Conservation (phyloP, 2,113 vertebrate species). For the Neoarius graeffei region DNA sequence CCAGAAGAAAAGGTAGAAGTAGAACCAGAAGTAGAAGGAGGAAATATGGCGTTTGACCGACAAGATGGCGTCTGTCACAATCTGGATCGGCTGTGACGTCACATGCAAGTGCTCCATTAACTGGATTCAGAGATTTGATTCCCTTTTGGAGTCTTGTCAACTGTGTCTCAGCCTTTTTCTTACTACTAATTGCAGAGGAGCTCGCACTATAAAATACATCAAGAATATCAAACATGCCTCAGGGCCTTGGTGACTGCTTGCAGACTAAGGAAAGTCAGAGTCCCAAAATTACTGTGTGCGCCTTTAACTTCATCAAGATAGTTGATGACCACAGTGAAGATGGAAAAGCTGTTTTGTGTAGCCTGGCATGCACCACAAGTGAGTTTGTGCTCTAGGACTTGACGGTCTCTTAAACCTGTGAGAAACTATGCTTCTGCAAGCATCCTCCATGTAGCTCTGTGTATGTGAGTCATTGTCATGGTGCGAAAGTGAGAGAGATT, state of each 20-base stretch:
- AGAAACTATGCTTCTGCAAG: neutral
- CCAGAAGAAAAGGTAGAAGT: too few species aligned
- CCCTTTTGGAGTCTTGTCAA: neutral
- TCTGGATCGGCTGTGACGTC: too few species aligned
- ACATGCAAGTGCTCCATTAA: too few species aligned
- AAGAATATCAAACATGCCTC: neutral
- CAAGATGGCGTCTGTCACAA: too few species aligned
- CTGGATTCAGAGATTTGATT: neutral
- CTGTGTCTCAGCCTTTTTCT: neutral
- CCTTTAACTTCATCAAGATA: neutral
- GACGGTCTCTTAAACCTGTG: neutral
- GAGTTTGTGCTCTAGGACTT: neutral
- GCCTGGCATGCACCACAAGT: too few species aligned
- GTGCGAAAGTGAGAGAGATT: conserved; percentile 73
- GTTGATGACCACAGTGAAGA: neutral
- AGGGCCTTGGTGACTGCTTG: neutral
- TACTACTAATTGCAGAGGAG: neutral
- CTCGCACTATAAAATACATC: neutral
- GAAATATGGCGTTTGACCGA: too few species aligned
- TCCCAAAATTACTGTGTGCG: neutral
- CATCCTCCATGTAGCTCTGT: conserved; percentile 9
- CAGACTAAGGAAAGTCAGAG: neutral
- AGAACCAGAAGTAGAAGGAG: too few species aligned
- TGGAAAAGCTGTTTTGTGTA: neutral
- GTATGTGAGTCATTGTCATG: conserved; percentile 48